A percentile compares a stretch with the other conserved stretches of the same genome.
phyloP scores from a whole-genome alignment of 1,140 invertebrate genomes.

The Adoxophyes honmai region DNA sequence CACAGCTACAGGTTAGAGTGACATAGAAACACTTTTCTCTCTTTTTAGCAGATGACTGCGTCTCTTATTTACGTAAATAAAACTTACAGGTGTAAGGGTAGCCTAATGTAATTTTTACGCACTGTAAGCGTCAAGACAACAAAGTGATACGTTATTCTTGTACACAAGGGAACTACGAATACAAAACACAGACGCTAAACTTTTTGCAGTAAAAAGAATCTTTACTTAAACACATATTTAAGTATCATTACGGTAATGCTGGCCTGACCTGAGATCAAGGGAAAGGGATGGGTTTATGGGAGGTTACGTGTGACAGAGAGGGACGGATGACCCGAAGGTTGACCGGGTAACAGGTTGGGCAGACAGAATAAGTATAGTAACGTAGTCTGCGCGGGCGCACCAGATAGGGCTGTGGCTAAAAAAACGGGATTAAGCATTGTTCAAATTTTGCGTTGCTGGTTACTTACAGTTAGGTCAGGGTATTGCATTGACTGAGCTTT shows the following conservation, averaged over 20 bases:
- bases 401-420: constrained; percentile 26
- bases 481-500: no score
- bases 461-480: no score
- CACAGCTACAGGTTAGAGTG: no score
- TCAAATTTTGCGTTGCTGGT: no score
- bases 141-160: no score
- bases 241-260: constrained; percentile 73
- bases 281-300: constrained; percentile 39
- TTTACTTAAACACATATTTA: constrained; percentile 76
- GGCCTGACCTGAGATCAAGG: constrained; percentile 56
- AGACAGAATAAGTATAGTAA: constrained; percentile 72
- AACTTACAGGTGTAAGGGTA: no score
- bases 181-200: constrained; percentile 38
- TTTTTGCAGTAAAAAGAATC: constrained; percentile 65
- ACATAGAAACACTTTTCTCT: no score
- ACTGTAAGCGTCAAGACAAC: no score
- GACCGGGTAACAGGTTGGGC: constrained; percentile 71
- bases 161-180: constrained; percentile 11
- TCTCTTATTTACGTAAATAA: no score
- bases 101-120: no score
- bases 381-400: constrained; percentile 45
- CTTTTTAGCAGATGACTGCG: no score
- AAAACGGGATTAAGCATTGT: constrained; percentile 28
- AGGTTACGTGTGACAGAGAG: constrained; percentile 28
- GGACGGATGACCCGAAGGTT: constrained; percentile 52